phyloP scores from a whole-genome alignment of 2,888 invertebrate species.

The Hypselothyrea guttata region DNA sequence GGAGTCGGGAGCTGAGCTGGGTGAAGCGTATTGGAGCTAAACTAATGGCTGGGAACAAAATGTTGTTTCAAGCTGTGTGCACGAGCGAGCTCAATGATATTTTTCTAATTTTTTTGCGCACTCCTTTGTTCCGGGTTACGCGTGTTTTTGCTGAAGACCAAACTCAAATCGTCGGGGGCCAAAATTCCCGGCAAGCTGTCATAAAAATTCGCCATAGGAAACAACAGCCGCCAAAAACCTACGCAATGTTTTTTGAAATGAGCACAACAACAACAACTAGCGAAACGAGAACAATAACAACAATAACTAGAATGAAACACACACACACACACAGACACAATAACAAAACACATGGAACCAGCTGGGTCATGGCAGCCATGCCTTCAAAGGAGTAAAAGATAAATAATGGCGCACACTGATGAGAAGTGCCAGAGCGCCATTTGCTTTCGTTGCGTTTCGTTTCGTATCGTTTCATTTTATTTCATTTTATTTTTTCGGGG shows the following conservation, averaged over 20 bases:
- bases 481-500: no score
- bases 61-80: slow-evolving; percentile 75
- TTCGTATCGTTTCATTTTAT: no score
- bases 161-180: slow-evolving; percentile 4
- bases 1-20: slow-evolving; percentile 2
- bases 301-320: background rate
- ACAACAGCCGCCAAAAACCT: slow-evolving; percentile 62
- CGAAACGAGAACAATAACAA: background rate
- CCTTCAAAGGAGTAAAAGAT: slow-evolving; percentile 69
- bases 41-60: slow-evolving; percentile 70
- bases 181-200: slow-evolving; percentile 51
- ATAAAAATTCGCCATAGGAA: slow-evolving; percentile 70
- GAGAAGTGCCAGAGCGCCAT: slow-evolving; percentile 43
- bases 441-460: background rate
- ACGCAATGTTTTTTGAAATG: slow-evolving; percentile 64
- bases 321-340: background rate
- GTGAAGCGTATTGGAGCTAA: slow-evolving; percentile 36
- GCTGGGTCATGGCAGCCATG: slow-evolving; percentile 14
- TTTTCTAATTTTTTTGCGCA: slow-evolving; percentile 36
- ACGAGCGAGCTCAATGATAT: slow-evolving; percentile 69
- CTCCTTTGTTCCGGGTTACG: slow-evolving; percentile 4
- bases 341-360: background rate
- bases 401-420: slow-evolving; percentile 67
- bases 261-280: slow-evolving; percentile 38
- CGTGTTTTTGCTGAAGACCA: slow-evolving; percentile 26